These are phyloP conservation scores for Vanessa cardui DNA, from an alignment of 2,888 invertebrate genomes.

Conservation along the genomic window DNA sequence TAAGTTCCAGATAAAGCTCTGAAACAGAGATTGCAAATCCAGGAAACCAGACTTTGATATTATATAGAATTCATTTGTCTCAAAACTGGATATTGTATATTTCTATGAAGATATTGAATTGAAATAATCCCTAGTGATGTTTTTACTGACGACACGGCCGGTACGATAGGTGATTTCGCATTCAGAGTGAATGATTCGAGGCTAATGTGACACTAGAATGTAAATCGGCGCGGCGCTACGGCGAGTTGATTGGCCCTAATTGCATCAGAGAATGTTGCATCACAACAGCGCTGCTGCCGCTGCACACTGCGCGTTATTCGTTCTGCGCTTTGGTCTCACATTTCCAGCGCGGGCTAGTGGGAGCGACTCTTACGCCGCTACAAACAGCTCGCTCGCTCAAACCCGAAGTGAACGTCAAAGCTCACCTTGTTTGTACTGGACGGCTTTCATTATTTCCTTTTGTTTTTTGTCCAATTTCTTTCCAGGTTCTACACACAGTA, in stretches of 20 bases:
- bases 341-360: conserved; percentile 17
- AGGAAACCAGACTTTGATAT: too few relatives aligned
- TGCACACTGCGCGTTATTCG: background rate
- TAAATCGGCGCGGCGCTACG: conserved; percentile 16
- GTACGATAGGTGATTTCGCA: conserved; percentile 12
- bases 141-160: background rate
- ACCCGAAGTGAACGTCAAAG: conserved; percentile 14
- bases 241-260: conserved; percentile 21
- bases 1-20: too few relatives aligned
- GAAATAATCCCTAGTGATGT: background rate
- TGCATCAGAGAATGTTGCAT: conserved; percentile 3
- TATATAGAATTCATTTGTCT: too few relatives aligned
- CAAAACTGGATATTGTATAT: background rate
- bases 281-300: background rate
- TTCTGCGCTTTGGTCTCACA: conserved; percentile 4
- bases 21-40: too few relatives aligned
- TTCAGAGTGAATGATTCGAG: conserved; percentile 18
- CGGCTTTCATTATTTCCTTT: conserved; percentile 13
- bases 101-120: background rate
- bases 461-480: conserved; percentile 2
- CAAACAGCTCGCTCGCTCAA: conserved; percentile 3
- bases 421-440: conserved; percentile 4
- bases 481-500: background rate
- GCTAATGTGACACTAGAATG: conserved; percentile 24
- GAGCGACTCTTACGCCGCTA: conserved; percentile 16